Percentiles rank a stretch among this genome's conserved stretches.
These are phyloP conservation scores for Aphis gossypii DNA, from an alignment of 1,140 invertebrate genomes.

Conservation along the genomic window DNA sequence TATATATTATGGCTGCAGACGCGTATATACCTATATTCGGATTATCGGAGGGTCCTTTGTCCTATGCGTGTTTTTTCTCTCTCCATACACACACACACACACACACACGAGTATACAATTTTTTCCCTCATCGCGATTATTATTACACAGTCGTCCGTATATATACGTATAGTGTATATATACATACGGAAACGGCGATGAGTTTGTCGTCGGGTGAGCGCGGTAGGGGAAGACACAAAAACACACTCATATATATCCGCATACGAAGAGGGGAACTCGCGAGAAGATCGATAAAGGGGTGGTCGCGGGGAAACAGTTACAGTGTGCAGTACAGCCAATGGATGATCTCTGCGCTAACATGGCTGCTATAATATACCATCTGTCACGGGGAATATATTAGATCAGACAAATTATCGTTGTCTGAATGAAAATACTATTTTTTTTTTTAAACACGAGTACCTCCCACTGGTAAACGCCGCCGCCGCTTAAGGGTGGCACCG, in stretches of 20 bases:
- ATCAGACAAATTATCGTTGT: conserved; percentile 50
- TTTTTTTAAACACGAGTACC: conserved; percentile 38
- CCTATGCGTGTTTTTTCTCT: conserved; percentile 30
- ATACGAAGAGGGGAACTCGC: conserved; percentile 39
- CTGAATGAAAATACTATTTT: conserved; percentile 44
- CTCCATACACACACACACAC: too few relatives aligned
- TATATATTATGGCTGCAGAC: background rate
- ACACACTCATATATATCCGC: background rate
- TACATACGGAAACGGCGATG: background rate
- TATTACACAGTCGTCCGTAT: background rate
- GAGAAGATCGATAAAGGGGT: conserved; percentile 52
- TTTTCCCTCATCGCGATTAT: conserved; percentile 17
- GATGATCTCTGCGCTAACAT: conserved; percentile 56
- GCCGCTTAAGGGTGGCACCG: conserved; percentile 4
- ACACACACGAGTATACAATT: background rate
- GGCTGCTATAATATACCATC: conserved; percentile 53
- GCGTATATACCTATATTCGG: conserved; percentile 4
- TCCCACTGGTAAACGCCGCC: conserved; percentile 42
- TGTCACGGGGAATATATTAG: conserved; percentile 54
- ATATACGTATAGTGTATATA: background rate
- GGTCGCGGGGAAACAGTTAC: conserved; percentile 55
- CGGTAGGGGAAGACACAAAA: conserved; percentile 24
- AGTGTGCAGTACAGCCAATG: conserved; percentile 48
- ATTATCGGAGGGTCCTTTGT: conserved; percentile 46
- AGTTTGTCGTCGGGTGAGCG: background rate